Evolutionary conservation across 1,140 invertebrate species (phyloP), one percentile per base, ranked within the genome.

Genomic region (Zophobas atratus): DNA sequence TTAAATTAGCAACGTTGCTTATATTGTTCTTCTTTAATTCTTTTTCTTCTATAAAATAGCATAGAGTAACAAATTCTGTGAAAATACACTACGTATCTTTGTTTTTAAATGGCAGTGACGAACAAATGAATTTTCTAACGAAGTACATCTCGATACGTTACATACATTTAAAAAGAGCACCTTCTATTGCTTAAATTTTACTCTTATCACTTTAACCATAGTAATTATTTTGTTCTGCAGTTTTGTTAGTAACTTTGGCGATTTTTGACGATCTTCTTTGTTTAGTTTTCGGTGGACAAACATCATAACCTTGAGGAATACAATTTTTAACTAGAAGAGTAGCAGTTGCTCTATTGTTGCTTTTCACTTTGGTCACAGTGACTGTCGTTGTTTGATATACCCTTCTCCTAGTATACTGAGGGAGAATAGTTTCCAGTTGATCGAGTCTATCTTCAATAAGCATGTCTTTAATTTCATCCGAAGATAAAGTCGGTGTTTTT

Each of bases 291-390:
- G 71, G 51, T 5, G 75, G 78, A 63, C 84, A 85, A 34, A 84
- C 49, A 41, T 81, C 77, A 51, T 77, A 82, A 1, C 84, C 84
- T 4, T 81, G 70, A 2, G 85, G 85, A 38, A 86, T 72, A 75
- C 85, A 86, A 76, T 86, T 86, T 78, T 85, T 85, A 6, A 83
- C 85, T 6, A 84, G 49, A 36, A 86, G 77, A 35, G 85, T 86
- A 8, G 85, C 85, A 56, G 79, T 85, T 0, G 60, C 75, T 41
- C 79, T 81, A 32, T 79, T 76, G 67, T 82, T 82, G 34, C 67
- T 83, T 72, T 81, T 75, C 6, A 82, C 81, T 75, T 84, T 85
- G 6, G 85, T 86, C 8, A 86, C 79, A 39, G 83, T 85, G 5
- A 86, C 82, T 1, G 85, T 86, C 4, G 82, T 81, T 3, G 85